A percentile compares a stretch with the other conserved stretches of the same genome.
phyloP scores from a whole-genome alignment of 2,888 invertebrate genomes.

The Caenorhabditis sp. region DNA sequence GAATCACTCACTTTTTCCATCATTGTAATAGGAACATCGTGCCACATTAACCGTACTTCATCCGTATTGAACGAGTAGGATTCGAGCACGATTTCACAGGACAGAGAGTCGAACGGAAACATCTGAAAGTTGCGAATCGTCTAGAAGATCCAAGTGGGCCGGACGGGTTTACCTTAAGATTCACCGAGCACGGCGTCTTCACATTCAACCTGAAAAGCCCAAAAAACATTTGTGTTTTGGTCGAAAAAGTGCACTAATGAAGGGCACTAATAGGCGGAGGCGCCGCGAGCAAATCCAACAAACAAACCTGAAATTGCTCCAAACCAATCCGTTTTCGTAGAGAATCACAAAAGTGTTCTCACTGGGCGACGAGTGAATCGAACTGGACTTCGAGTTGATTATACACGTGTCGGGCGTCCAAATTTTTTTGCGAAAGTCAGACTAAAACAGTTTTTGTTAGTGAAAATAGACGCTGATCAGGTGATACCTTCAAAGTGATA shows the following conservation, averaged over 20 bases:
- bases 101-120: constrained; percentile 79
- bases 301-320: constrained; percentile 78
- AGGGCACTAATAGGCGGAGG: neutral
- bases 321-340: constrained; percentile 79
- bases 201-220: constrained; percentile 73
- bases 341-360: constrained; percentile 79
- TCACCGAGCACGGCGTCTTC: constrained; percentile 77
- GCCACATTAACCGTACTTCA: constrained; percentile 78
- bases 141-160: too few species aligned
- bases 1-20: constrained; percentile 79
- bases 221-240: neutral
- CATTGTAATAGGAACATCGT: constrained; percentile 78
- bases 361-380: constrained; percentile 77
- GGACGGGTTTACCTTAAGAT: constrained; percentile 70
- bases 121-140: constrained; percentile 71
- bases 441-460: constrained; percentile 51
- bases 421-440: constrained; percentile 76
- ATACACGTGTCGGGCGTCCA: constrained; percentile 79
- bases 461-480: too few species aligned
- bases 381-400: constrained; percentile 73
- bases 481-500: constrained; percentile 77
- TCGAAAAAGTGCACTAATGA: neutral
- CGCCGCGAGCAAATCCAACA: neutral
- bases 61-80: constrained; percentile 78
- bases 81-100: constrained; percentile 76